Evolutionary conservation across 1,140 invertebrate genomes (phyloP).

Genomic region (Bombus soroeensis): DNA sequence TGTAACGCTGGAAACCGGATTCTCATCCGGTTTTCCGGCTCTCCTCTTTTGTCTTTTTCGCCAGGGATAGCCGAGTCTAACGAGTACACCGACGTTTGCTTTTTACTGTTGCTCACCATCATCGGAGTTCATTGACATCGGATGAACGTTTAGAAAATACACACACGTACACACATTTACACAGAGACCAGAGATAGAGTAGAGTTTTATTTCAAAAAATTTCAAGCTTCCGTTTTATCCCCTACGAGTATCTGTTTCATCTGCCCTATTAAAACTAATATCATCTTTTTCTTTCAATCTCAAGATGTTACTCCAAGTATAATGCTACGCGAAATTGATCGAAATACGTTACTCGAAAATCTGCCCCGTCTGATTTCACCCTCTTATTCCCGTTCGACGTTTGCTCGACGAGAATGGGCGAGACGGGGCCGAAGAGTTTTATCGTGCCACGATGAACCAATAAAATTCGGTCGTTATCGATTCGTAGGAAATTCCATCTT

Average conservation of each 20-base stretch:
- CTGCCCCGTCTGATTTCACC: no score
- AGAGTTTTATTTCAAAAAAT: not conserved
- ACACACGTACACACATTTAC: not conserved
- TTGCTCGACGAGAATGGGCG: not conserved
- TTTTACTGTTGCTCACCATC: not conserved
- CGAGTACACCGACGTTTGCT: conserved; percentile 12
- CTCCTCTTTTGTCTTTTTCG: conserved; percentile 34
- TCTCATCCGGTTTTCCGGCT: conserved; percentile 25
- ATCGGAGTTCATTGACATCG: not conserved
- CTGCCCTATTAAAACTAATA: not conserved
- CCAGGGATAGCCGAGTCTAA: conserved; percentile 4
- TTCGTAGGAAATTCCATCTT: conserved; percentile 13
- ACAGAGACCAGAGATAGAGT: not conserved
- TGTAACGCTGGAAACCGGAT: conserved; percentile 18
- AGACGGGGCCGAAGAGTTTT: not conserved
- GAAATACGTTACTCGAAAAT: not conserved
- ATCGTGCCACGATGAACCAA: not conserved
- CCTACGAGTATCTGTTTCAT: not conserved
- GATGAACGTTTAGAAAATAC: not conserved
- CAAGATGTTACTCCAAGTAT: not conserved
- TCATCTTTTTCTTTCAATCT: not conserved
- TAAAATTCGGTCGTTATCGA: conserved; percentile 33
- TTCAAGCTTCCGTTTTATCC: not conserved
- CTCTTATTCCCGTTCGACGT: no score
- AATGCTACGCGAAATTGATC: no score